Base-by-base conservation (phyloP, 2,797 vertebrate species). In the Eulemur albifrons region DNA sequence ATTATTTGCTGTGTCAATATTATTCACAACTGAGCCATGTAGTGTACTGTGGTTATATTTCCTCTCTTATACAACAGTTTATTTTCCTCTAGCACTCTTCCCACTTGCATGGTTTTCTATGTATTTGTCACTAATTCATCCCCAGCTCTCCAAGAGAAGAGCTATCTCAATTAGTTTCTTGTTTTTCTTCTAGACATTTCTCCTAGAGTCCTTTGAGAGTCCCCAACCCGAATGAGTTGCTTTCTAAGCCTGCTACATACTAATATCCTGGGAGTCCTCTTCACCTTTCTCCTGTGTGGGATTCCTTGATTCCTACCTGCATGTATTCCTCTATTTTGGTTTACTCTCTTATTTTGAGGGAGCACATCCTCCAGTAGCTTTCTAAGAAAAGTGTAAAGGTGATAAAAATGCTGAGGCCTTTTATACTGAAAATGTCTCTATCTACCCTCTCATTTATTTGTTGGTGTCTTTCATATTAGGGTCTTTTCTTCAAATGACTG, bases 331-430 rank as follows among this genome's bases (percentile, higher is more conserved):
- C 48, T 82, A 10, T 83, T 52, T 93, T 73, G 27, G 76, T 27
- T 95, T 81, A 50, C 38, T 80, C 48, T 81, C 9, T 82, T 63
- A n/a, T 59, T 73, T 94, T 40, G 7, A 21, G 77, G 38, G 30
- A 70, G 21, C 3, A 72, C 23, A 43, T 87, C 27, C 21, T 79
- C 45, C 40, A 35, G 35, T 69, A 61, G 43, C 35, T 70, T 93
- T 96, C 83, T 89, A 14, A 86, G 82, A 48, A 82, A 97, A 75
- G 52, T 75, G 5, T 11, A 57, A 95, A 13, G 38, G 7, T 83
- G 13, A 83, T 75, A 61, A 96, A 52, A 90, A 63, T 18, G 25
- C 81, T 87, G 81, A 81, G 25, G 52, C 2, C 8, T 88, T 73
- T 59, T 27, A 30, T 76, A 38, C 21, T 40, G 15, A 88, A 86